Conservation (phyloP, 2,113 vertebrate species). For the Ailurus styani region DNA sequence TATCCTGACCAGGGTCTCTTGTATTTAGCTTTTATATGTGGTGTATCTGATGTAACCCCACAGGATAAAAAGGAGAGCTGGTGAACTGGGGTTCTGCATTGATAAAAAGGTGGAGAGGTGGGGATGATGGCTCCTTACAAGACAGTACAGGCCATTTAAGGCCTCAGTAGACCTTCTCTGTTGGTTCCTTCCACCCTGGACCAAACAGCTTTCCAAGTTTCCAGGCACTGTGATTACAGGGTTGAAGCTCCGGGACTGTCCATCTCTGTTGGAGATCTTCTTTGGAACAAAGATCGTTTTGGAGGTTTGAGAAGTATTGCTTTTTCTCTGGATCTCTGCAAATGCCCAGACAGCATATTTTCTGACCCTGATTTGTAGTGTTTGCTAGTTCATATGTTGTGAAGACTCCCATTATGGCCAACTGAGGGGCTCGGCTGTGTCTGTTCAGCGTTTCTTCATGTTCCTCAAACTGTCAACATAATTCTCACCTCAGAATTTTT, state of each 20-base stretch:
- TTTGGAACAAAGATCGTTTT: not conserved
- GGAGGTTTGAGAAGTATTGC: not conserved
- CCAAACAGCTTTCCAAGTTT: not conserved
- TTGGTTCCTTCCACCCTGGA: not conserved
- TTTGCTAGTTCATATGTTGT: not conserved
- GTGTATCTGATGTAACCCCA: not conserved
- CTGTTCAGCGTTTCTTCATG: not conserved
- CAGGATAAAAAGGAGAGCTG: not conserved
- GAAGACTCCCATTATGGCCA: not conserved
- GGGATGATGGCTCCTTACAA: not conserved
- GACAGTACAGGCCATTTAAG: not conserved
- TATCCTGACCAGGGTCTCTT: not conserved
- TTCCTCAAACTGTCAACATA: not conserved
- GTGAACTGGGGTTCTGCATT: not conserved
- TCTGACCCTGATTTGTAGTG: not conserved
- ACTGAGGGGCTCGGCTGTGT: not conserved
- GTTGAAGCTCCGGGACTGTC: not conserved
- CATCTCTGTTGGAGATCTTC: not conserved
- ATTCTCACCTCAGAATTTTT: not conserved
- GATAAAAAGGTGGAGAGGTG: not conserved
- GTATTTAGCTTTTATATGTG: not conserved
- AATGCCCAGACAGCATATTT: not conserved
- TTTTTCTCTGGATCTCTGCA: not conserved
- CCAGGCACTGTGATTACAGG: not conserved
- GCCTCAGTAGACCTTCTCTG: not conserved